Evolutionary conservation across 2,113 vertebrate species (phyloP).

Genomic region (Elachura formosa): DNA sequence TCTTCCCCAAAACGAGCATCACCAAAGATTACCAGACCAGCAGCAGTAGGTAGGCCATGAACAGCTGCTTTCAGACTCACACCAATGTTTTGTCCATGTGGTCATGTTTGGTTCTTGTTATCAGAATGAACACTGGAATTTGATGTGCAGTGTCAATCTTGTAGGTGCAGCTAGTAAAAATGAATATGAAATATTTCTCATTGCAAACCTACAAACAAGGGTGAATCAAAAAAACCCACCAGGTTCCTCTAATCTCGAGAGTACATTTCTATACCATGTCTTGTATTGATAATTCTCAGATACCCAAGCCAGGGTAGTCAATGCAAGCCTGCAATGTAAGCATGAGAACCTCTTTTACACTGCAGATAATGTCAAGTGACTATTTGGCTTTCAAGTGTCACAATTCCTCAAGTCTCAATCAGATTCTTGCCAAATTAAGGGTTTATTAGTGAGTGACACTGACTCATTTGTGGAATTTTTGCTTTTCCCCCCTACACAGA

Average conservation of each 20-base stretch:
- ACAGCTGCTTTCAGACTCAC: not conserved
- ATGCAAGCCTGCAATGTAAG: not conserved
- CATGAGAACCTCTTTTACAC: not conserved
- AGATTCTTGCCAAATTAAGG: not conserved
- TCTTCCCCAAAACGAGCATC: slow-evolving; percentile 87
- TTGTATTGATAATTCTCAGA: not conserved
- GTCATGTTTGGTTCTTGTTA: not conserved
- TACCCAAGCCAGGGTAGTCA: not conserved
- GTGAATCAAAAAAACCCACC: not conserved
- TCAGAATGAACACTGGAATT: not conserved
- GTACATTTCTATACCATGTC: not conserved
- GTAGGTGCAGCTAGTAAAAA: not conserved
- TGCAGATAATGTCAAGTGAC: not conserved
- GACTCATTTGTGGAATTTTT: not conserved
- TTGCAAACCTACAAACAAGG: not conserved
- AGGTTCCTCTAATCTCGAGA: not conserved
- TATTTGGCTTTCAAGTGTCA: not conserved
- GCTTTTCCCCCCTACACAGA: not conserved
- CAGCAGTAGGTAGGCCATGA: slow-evolving; percentile 69
- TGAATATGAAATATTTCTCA: not conserved
- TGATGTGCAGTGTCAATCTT: not conserved
- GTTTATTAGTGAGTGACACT: not conserved
- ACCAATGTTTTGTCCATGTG: not conserved
- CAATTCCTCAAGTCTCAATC: not conserved
- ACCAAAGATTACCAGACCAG: slow-evolving; percentile 71